Conservation (phyloP, 2,888 invertebrate genomes). For the Horisme vitalbata region DNA sequence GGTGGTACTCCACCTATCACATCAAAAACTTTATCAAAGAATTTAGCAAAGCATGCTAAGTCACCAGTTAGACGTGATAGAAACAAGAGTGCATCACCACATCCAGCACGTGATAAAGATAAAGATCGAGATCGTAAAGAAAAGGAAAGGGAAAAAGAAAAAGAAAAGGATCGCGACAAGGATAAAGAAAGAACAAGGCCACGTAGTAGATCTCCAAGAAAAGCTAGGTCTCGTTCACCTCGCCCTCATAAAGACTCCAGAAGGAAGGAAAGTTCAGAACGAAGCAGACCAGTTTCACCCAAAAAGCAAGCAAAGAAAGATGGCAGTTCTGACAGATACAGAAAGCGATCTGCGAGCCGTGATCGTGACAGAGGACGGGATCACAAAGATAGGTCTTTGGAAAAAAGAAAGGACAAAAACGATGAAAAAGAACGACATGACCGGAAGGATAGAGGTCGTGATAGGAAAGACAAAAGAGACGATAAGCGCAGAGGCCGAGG, state of each 20-base stretch:
- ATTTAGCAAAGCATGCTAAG: slow-evolving; percentile 68
- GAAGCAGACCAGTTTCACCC: slow-evolving; percentile 76
- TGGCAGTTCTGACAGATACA: slow-evolving; percentile 66
- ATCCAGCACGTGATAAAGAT: slow-evolving; percentile 71
- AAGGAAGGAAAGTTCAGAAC: slow-evolving; percentile 74
- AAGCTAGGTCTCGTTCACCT: slow-evolving; percentile 73
- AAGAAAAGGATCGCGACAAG: slow-evolving; percentile 75
- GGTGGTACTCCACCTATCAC: slow-evolving; percentile 78
- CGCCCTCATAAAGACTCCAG: slow-evolving; percentile 70
- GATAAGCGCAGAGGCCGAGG: slow-evolving; percentile 71
- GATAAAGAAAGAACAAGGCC: slow-evolving; percentile 78
- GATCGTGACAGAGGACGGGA: slow-evolving; percentile 81
- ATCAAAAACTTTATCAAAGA: slow-evolving; percentile 67
- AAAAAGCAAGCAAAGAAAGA: slow-evolving; percentile 72
- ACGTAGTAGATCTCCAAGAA: slow-evolving; percentile 75
- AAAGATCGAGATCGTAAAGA: slow-evolving; percentile 77
- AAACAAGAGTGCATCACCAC: slow-evolving; percentile 67
- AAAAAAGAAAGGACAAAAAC: slow-evolving; percentile 78
- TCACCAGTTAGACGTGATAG: slow-evolving; percentile 72
- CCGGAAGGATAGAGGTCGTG: slow-evolving; percentile 87
- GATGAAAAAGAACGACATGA: slow-evolving; percentile 85
- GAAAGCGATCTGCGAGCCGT: slow-evolving; percentile 68
- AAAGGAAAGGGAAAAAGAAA: slow-evolving; percentile 71
- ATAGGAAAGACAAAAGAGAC: slow-evolving; percentile 82
- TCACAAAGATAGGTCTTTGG: slow-evolving; percentile 75